Percentiles rank a stretch among this genome's conserved stretches.
These are phyloP conservation scores for Elachura formosa DNA, from an alignment of 2,113 vertebrate species.

Conservation along the genomic window DNA sequence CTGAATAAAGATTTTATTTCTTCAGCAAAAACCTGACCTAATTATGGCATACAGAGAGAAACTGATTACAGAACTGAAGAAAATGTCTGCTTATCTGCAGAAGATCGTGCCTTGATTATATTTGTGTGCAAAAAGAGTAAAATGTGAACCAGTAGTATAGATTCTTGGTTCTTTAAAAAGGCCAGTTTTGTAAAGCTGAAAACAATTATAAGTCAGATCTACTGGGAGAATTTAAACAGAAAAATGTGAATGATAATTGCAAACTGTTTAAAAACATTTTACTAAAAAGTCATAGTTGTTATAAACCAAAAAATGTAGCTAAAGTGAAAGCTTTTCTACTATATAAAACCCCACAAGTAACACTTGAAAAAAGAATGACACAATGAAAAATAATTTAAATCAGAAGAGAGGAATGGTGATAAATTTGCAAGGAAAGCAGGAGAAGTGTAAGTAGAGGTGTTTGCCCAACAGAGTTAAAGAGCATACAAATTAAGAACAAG, in stretches of 20 bases:
- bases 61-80: constrained; percentile 7
- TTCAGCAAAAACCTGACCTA: neutral
- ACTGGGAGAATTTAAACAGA: constrained; percentile 37
- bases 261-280: constrained; percentile 37
- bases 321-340: constrained; percentile 21
- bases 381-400: constrained; percentile 20
- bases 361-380: neutral
- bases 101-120: neutral
- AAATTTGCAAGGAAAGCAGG: neutral
- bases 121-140: neutral
- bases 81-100: neutral
- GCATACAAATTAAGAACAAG: neutral
- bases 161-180: neutral
- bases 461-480: neutral
- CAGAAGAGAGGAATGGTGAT: neutral
- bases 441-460: neutral
- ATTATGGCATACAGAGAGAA: neutral
- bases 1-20: neutral
- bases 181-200: constrained; percentile 27
- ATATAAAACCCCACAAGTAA: neutral
- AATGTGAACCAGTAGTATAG: neutral
- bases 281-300: neutral
- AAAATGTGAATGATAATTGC: constrained; percentile 44
- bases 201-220: constrained; percentile 49
- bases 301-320: constrained; percentile 5